Evolutionary conservation across 2,797 vertebrate genomes (phyloP), one percentile per base, ranked within the genome.

Genomic region (Gymnoscopelus microlampas): DNA sequence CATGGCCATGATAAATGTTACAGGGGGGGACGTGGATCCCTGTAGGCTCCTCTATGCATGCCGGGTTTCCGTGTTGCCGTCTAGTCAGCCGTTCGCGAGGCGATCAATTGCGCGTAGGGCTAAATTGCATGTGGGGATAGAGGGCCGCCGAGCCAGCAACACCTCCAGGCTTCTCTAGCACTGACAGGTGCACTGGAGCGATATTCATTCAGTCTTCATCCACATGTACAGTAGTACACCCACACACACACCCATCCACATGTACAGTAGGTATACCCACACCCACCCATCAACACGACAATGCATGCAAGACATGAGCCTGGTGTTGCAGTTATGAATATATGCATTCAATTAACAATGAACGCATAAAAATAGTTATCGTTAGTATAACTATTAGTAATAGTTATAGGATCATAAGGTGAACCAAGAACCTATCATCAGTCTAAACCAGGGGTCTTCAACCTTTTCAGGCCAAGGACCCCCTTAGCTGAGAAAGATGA

Each of bases 31-130:
- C 53, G 26, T 1, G 60, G 74, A 61, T 81, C 79, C 79, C 84
- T 32, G 53, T 49, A 53, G 72, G 59, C 53, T 35, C 73, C 87
- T 88, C 29, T 84, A 86, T 89, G 85, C 72, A 74, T 79, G 73
- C 68, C 69, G 3, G 63, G 79, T 71, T 77, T 85, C 66, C 80
- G 39, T 65, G 70, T 81, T 80, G 76, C 60, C 73, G 79, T 71
- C 76, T 77, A 73, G 64, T 89, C 88, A 84, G 85, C 82, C 87
- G 76, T 79, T 83, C 69, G 67, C 39, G 11, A 55, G 78, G 70
- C 53, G 50, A 78, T 12, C 64, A 14, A 68, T 66, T 66, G 63
- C 23, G 44, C 60, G 23, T 49, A 29, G 15, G 11, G 11, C 1
- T 53, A 63, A 32, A 29, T 53, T 19, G 64, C 69, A 68, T 53